Base-by-base conservation (phyloP, 2,113 vertebrate species). In the Lamprotornis superbus region DNA sequence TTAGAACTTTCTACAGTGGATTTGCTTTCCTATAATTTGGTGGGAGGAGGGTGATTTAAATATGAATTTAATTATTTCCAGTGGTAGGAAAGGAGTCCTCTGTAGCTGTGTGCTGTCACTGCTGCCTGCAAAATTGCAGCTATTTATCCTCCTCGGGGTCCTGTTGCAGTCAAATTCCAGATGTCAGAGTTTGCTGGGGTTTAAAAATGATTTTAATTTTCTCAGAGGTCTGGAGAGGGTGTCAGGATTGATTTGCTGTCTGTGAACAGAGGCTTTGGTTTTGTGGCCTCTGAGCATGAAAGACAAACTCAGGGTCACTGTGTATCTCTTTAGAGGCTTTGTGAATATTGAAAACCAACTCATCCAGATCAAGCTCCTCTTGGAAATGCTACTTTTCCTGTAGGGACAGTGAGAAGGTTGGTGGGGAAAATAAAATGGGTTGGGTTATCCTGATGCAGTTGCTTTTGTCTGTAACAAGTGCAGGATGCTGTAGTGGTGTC, bases 201-300 rank as follows among this genome's bases (percentile, higher is more conserved):
- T 91, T 88, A 96, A 95, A 91, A 96, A 93, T 50, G 8, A 86
- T 90, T 83, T 86, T 94, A 18, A 90, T 96, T 96, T 93, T 88
- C 92, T 90, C 50, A 4, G 59, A 70, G 76, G 79, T 94, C 83
- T 77, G 25, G 40, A 74, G 81, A 80, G 24, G 21, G 35, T 77
- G 52, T 86, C 60, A 21, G 90, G 79, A 80, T 93, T 80, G 85
- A 94, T 96, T 78, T 90, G 75, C 71, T 90, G 56, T 7, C 94
- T 63, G 59, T 15, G 67, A 83, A 55, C 5, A 52, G 63, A 87
- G 37, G 37, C 56, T 84, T 81, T 6, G 33, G 63, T 64, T 94
- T 31, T 47, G 19, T 24, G 39, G 49, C 17, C 39, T 64, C 55
- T 37, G 55, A 90, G 75, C 82, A 18, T 67, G 39, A 50, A 61